Conservation (phyloP, 2,113 vertebrate species). For the Cariama cristata region DNA sequence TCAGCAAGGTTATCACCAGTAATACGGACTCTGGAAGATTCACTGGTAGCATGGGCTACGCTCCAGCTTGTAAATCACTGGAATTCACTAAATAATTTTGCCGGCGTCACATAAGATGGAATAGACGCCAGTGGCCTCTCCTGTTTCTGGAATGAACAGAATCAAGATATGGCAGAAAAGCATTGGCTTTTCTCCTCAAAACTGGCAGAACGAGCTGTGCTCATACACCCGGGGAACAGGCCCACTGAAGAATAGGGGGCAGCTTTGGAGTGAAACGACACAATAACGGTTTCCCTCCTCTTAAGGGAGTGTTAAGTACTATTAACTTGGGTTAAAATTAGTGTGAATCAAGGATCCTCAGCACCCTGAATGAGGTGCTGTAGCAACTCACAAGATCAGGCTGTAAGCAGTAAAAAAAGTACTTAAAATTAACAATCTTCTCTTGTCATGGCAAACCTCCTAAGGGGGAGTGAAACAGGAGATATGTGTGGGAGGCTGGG, state of each 20-base stretch:
- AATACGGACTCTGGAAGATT: neutral
- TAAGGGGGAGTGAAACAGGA: neutral
- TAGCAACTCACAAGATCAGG: neutral
- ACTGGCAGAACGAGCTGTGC: neutral
- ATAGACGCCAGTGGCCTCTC: neutral
- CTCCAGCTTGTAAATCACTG: conserved; percentile 2
- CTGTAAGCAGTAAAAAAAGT: neutral
- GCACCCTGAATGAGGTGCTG: neutral
- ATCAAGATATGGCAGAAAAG: neutral
- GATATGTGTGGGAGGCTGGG: neutral
- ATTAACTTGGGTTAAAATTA: neutral
- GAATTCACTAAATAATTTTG: neutral
- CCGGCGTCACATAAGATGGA: neutral
- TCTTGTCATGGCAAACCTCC: neutral
- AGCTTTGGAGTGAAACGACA: neutral
- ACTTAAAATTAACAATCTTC: neutral
- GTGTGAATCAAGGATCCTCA: neutral
- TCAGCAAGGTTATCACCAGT: neutral
- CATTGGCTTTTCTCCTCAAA: neutral
- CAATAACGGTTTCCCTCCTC: neutral
- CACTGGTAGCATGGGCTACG: neutral
- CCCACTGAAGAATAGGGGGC: neutral
- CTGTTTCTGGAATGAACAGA: neutral
- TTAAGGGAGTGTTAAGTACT: neutral
- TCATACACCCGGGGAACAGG: neutral